A percentile compares a stretch with the other conserved stretches of the same genome.
Conservation (phyloP, 2,113 vertebrate species). For the Anguilla japonica region DNA sequence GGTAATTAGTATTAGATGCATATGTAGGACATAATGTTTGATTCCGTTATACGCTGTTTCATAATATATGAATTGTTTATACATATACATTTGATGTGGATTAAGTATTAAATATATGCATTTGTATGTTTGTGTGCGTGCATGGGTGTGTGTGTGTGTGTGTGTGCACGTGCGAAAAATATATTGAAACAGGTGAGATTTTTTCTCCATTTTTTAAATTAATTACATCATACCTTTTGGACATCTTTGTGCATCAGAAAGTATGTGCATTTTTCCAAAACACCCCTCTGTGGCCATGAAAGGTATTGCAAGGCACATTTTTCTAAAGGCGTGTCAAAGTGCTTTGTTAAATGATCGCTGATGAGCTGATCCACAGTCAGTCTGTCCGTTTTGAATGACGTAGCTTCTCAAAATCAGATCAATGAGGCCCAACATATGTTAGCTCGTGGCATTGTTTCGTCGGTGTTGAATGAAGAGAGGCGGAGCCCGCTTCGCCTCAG, state of each 20-base stretch:
- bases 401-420: neutral
- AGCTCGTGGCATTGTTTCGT: neutral
- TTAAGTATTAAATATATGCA: neutral
- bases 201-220: conserved; percentile 41
- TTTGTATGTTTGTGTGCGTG: too few relatives aligned
- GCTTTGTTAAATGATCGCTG: neutral
- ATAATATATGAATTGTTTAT: neutral
- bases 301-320: conserved; percentile 21
- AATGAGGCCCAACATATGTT: neutral
- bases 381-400: too few relatives aligned
- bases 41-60: too few relatives aligned
- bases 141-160: too few relatives aligned
- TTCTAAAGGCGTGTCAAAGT: neutral
- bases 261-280: conserved; percentile 11
- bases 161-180: neutral
- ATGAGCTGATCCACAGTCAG: too few relatives aligned
- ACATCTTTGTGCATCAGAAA: conserved; percentile 10
- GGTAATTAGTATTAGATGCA: too few relatives aligned
- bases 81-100: neutral
- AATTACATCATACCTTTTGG: conserved; percentile 52
- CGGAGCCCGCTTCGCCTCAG: neutral
- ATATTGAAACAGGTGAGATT: neutral
- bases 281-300: conserved; percentile 32
- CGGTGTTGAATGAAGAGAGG: neutral
- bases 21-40: too few relatives aligned